These are phyloP conservation scores for Drosophila siamana DNA, from an alignment of 2,888 invertebrate species.

Conservation along the genomic window DNA sequence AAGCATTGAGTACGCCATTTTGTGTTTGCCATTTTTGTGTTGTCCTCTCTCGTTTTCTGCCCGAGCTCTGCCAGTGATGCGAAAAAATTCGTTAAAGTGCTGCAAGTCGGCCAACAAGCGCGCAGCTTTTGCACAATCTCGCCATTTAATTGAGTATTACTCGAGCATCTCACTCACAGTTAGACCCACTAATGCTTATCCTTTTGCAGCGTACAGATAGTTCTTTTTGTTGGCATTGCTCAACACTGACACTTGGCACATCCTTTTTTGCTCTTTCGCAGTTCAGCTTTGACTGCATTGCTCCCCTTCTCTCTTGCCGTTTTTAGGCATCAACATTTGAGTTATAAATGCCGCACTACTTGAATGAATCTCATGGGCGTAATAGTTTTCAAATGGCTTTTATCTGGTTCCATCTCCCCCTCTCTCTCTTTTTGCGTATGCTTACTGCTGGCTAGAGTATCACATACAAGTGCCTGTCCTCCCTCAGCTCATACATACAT, in stretches of 20 bases:
- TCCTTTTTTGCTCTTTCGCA: conserved; percentile 20
- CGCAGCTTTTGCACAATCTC: conserved; percentile 9
- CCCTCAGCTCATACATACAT: conserved; percentile 7
- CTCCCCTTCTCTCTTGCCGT: not conserved
- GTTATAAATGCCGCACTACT: conserved; percentile 80
- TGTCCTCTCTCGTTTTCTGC: conserved; percentile 17
- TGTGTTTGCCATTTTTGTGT: conserved; percentile 62
- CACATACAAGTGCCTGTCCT: conserved; percentile 43
- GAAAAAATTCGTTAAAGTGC: conserved; percentile 38
- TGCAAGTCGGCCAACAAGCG: conserved; percentile 16
- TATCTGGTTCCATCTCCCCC: conserved; percentile 45
- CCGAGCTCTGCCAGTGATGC: conserved; percentile 54
- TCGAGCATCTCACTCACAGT: conserved; percentile 16
- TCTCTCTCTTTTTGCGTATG: conserved; percentile 25
- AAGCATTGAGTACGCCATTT: conserved; percentile 72
- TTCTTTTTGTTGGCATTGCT: conserved; percentile 17
- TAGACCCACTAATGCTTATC: not conserved
- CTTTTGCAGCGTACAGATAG: not conserved
- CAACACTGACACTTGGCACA: conserved; percentile 49
- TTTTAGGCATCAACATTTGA: conserved; percentile 59
- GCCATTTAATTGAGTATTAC: conserved; percentile 18
- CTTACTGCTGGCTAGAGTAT: conserved; percentile 36
- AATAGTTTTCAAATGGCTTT: conserved; percentile 80
- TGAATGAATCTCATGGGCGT: conserved; percentile 80
- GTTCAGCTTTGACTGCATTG: conserved; percentile 8